phyloP scores from a whole-genome alignment of 2,888 invertebrate species.

The Pammene aurita region DNA sequence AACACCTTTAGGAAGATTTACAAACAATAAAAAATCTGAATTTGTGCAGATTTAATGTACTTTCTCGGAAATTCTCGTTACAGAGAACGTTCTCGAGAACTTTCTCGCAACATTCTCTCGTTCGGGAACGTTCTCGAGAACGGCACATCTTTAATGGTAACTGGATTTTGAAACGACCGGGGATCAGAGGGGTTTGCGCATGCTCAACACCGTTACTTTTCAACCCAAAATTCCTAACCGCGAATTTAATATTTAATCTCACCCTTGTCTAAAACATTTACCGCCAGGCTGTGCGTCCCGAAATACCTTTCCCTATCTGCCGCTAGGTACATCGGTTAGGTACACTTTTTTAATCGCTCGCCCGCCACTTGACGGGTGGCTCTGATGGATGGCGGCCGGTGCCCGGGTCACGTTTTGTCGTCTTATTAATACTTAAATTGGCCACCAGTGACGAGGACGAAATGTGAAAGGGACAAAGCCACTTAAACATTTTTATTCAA shows the following conservation, averaged over 20 bases:
- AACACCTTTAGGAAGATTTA: no score
- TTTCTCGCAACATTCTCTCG: no score
- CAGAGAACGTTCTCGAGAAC: no score
- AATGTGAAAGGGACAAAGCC: conserved; percentile 53
- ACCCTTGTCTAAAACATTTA: conserved; percentile 82
- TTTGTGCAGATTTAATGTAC: no score
- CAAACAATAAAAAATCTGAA: no score
- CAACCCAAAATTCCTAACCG: conserved; percentile 80
- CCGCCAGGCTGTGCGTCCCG: conserved; percentile 67
- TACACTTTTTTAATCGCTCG: conserved; percentile 78
- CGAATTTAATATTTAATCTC: conserved; percentile 82
- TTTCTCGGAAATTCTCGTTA: no score
- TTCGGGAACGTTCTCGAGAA: no score
- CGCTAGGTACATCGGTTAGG: conserved; percentile 65
- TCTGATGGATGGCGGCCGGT: conserved; percentile 76
- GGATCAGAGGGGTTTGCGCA: conserved; percentile 64
- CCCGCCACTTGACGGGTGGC: conserved; percentile 75
- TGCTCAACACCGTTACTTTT: conserved; percentile 71
- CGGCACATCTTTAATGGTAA: no score
- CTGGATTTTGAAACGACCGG: conserved; percentile 66
- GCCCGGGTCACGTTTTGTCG: conserved; percentile 80
- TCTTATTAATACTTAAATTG: conserved; percentile 84
- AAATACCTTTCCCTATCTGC: conserved; percentile 70
- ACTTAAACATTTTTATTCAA: conserved; percentile 38
- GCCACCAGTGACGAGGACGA: conserved; percentile 74